These are phyloP conservation scores for Drosophila dives DNA, from an alignment of 2,888 invertebrate genomes.

Conservation along the genomic window DNA sequence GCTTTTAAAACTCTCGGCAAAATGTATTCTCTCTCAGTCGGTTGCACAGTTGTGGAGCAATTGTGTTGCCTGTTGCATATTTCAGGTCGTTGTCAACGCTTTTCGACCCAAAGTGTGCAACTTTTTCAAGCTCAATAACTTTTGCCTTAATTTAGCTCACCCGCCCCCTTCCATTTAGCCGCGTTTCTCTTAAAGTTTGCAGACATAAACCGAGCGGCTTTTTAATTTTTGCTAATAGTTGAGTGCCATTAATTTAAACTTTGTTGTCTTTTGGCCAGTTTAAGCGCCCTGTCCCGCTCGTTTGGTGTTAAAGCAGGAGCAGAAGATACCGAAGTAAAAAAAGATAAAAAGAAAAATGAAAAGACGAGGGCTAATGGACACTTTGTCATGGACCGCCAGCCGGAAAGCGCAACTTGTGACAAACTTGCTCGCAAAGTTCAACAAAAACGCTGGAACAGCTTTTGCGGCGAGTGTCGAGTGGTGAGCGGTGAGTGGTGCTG, in stretches of 20 bases:
- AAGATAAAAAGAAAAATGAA: conserved; percentile 74
- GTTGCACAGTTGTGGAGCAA: background rate
- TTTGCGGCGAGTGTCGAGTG: conserved; percentile 25
- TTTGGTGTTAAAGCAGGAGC: conserved; percentile 36
- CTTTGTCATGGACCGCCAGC: conserved; percentile 72
- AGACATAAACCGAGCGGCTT: conserved; percentile 69
- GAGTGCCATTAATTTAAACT: conserved; percentile 80
- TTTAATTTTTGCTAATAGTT: conserved; percentile 80
- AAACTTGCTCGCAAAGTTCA: conserved; percentile 56
- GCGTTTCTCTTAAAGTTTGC: conserved; percentile 44
- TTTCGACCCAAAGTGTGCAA: conserved; percentile 30
- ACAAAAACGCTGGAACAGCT: conserved; percentile 72
- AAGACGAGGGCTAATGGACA: conserved; percentile 74
- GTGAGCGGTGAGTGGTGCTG: background rate
- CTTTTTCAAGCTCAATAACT: conserved; percentile 20
- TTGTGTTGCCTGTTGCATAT: conserved; percentile 61
- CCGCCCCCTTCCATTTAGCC: background rate
- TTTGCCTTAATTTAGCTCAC: background rate
- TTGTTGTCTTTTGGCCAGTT: conserved; percentile 63
- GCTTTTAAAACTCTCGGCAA: background rate
- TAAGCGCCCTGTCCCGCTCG: background rate
- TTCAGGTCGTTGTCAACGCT: conserved; percentile 45
- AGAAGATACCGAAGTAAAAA: background rate
- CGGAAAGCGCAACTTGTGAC: conserved; percentile 74
- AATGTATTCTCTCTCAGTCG: background rate